Conservation (phyloP, 1,140 invertebrate genomes). For the Armadillidium nasatum region DNA sequence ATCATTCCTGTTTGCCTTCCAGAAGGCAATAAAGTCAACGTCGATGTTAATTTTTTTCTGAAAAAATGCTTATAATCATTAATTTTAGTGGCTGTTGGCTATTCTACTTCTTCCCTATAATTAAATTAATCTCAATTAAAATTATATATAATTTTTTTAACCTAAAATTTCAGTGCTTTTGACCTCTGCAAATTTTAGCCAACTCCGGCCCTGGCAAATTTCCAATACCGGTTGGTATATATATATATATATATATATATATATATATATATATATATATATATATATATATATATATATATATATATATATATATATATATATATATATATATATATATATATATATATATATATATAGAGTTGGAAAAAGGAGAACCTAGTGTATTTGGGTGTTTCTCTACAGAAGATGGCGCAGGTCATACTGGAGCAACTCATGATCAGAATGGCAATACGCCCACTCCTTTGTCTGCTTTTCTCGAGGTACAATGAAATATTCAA, state of each 20-base stretch:
- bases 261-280: slow-evolving; percentile 20
- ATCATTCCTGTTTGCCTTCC: no score
- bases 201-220: no score
- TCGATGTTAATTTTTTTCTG: no score
- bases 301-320: slow-evolving; percentile 23
- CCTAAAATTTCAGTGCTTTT: no score
- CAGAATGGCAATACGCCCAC: slow-evolving; percentile 41
- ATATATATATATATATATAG: slow-evolving; percentile 24
- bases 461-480: slow-evolving; percentile 24
- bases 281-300: slow-evolving; percentile 21
- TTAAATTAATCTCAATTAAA: no score
- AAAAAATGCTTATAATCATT: no score
- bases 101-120: no score
- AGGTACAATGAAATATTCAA: slow-evolving; percentile 7
- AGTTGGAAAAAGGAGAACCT: slow-evolving; percentile 21
- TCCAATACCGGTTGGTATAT: no score
- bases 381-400: slow-evolving; percentile 11
- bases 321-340: slow-evolving; percentile 21
- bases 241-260: not conserved
- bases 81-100: no score
- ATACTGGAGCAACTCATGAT: slow-evolving; percentile 31
- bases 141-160: no score
- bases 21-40: no score
- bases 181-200: no score
- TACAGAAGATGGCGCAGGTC: slow-evolving; percentile 19